Base-by-base conservation (phyloP, 35 echinoderm and acorn worm species). In the Ophiothrix spiculata region DNA sequence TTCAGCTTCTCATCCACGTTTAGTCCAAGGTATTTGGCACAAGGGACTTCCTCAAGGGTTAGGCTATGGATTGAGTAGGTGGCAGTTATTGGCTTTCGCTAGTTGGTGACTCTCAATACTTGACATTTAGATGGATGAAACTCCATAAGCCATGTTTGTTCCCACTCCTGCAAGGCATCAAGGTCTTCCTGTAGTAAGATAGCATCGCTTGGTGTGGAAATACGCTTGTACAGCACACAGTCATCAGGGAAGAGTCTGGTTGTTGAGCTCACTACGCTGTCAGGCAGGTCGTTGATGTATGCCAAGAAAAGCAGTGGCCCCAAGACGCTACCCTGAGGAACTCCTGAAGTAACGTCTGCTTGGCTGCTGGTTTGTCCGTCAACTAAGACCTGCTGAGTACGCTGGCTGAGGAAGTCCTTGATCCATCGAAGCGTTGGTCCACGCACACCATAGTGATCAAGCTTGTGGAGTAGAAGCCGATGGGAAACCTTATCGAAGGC, bases 401-500 rank as follows among this genome's bases (percentile, higher is more conserved):
- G 36, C 6, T 78, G 15, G 75, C 37, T 86, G 36, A 78, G 39
- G 75, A 41, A 77, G 31, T 78, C 74, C 31, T 86, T 1, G 19
- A 86, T 28, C 69, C 75, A 77, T 14, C 36, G 37, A 21, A 86
- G 75, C 16, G 38, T 1, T 21, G 35, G 25, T 39, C 74, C 75
- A 38, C 39, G 39, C 21, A 86, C 42, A 15, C 74, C 74, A 79
- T 77, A 86, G 39, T 86, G 64, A 23, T 77, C 37, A 4, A 86
- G 35, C 39, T 77, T 86, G 4, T 39, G 33, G 21, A 86, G 69
- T 10, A 78, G 74, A 11, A 78, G 37, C 49, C 75, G 41, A 32
- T 78, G 74, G 39, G 84, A 86, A 39, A 79, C 84, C 64, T 76
- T 77, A 32, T 86, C 39, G 35, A 86, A 86, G 64, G 84, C 84